Evolutionary conservation across 2,888 invertebrate genomes (phyloP), one percentile per base, ranked within the genome.

Genomic region (Sclerodermus sp.): DNA sequence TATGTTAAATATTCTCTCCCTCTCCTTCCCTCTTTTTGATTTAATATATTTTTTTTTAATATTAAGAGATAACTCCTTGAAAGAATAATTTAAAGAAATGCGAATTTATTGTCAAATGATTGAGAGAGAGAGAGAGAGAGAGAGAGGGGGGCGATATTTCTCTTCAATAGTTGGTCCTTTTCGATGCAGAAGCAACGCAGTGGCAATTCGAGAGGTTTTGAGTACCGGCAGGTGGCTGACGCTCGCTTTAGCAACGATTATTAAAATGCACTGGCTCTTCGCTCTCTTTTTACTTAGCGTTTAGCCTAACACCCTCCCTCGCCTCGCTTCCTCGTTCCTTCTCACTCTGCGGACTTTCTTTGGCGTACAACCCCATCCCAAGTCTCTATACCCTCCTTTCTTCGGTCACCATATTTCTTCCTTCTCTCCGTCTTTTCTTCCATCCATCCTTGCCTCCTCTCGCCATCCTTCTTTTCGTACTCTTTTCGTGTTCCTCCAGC

Each of bases 141-240:
- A n/a, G n/a, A n/a, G n/a, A n/a, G n/a, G n/a, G n/a, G 42, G 43
- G 42, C 51, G 51, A 38, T 50, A 53, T 56, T 66, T 62, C 58
- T 42, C 57, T 60, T 55, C 58, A 62, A 62, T 62, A 56, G 51
- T 50, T 42, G 44, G 49, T 45, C 64, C 60, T 50, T 59, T 60
- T 54, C 55, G 54, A 42, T 51, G 55, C 53, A 51, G 53, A 60
- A 60, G 49, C 55, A 45, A 52, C 47, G 57, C 49, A 60, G 58
- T 60, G 59, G 60, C 67, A 60, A 64, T 66, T 67, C 60, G 59
- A 53, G 52, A 49, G 49, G 51, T 49, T 57, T 61, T 55, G 57
- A 57, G 30, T 37, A 48, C 46, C 45, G 53, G 16, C 29, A 37
- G 55, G 45, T 50, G 50, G 23, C 50, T 45, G 56, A 49, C 49